Percentiles rank a stretch among this genome's conserved stretches.
Conservation (phyloP, 2,888 invertebrate genomes). For the Temnothorax ravouxi region DNA sequence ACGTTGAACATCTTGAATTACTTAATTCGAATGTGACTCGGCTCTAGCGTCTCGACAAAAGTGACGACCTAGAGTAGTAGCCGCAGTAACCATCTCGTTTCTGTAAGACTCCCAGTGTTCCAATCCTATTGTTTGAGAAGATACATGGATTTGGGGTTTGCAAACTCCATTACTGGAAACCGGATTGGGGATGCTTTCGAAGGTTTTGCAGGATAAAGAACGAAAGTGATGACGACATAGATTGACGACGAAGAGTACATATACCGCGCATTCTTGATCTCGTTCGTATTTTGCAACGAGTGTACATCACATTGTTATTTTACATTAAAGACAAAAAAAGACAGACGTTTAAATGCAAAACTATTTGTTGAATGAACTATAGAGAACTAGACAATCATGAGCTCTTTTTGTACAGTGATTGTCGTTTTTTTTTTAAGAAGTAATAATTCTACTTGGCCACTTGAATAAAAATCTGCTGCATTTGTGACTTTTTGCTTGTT, state of each 20-base stretch:
- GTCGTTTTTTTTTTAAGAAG: not conserved
- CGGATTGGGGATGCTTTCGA: conserved; percentile 36
- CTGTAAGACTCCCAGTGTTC: conserved; percentile 43
- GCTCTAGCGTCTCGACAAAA: conserved; percentile 12
- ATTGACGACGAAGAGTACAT: not conserved
- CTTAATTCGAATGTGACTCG: conserved; percentile 2
- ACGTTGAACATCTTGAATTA: conserved; percentile 12
- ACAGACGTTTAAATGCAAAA: not conserved
- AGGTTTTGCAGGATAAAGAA: not conserved
- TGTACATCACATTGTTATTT: not conserved
- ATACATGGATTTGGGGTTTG: conserved; percentile 48
- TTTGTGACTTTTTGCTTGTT: conserved; percentile 2
- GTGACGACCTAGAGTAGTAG: conserved; percentile 1
- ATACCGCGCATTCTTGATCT: not conserved
- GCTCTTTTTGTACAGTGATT: not conserved
- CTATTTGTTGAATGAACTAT: not conserved
- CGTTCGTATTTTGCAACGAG: not conserved
- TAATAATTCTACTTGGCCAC: not conserved
- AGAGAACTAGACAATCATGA: not conserved
- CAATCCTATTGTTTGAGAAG: conserved; percentile 53
- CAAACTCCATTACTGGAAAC: conserved; percentile 48
- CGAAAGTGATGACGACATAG: not conserved
- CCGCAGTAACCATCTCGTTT: conserved; percentile 18
- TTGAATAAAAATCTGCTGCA: not conserved
- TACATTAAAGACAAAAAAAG: not conserved